Percentiles rank a stretch among this genome's conserved stretches.
Conservation (phyloP, 2,888 invertebrate species). For the Scaptomyza tumidula region DNA sequence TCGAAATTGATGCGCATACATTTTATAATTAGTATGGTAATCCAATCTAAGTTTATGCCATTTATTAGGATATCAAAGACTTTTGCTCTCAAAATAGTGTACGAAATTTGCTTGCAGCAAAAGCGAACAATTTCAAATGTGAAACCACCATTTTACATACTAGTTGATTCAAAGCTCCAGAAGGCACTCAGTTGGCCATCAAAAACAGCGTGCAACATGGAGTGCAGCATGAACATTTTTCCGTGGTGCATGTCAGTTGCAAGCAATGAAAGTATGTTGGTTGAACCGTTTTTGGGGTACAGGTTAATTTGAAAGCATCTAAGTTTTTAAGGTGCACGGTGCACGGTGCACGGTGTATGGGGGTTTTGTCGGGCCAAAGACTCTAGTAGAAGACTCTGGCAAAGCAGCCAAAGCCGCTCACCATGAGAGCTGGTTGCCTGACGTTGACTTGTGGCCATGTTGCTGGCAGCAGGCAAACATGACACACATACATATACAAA, state of each 20-base stretch:
- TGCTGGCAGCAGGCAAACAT: constrained; percentile 41
- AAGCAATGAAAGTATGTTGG: constrained; percentile 49
- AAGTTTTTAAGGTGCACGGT: constrained; percentile 64
- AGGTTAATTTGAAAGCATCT: constrained; percentile 74
- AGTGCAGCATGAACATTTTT: constrained; percentile 30
- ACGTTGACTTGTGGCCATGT: constrained; percentile 65
- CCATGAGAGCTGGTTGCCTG: constrained; percentile 34
- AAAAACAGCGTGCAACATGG: constrained; percentile 20
- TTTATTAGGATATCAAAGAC: neutral
- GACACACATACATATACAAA: constrained; percentile 18
- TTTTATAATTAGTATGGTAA: no score
- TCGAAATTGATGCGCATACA: neutral
- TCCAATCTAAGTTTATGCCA: neutral
- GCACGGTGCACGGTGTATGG: constrained; percentile 15
- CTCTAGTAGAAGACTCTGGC: constrained; percentile 18
- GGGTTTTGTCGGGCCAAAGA: constrained; percentile 11
- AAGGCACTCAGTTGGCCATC: constrained; percentile 19
- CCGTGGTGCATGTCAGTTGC: constrained; percentile 33
- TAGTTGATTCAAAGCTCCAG: constrained; percentile 34
- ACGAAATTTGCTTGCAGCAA: neutral
- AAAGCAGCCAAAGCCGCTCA: constrained; percentile 29
- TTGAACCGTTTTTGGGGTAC: constrained; percentile 47
- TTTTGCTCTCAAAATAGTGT: neutral
- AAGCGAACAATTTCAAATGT: constrained; percentile 10
- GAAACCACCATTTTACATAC: constrained; percentile 13